phyloP scores from a whole-genome alignment of 2,888 invertebrate species.

The Xestia ashworthii region DNA sequence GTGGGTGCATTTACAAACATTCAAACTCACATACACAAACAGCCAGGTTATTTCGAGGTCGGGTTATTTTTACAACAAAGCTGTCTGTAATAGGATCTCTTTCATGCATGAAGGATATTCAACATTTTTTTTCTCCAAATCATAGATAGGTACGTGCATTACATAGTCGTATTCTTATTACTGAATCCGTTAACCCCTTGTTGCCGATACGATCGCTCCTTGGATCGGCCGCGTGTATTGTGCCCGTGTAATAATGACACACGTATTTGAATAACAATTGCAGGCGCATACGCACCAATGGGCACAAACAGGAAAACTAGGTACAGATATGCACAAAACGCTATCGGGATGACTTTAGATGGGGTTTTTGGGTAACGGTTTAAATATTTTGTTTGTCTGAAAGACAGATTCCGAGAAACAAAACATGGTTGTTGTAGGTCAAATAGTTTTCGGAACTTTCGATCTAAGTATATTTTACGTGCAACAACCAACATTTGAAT shows the following conservation, averaged over 20 bases:
- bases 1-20: too few species aligned
- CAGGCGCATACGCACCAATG: slow-evolving; percentile 46
- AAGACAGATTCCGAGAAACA: not conserved
- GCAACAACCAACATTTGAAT: not conserved
- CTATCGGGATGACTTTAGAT: slow-evolving; percentile 6
- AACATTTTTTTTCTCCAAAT: slow-evolving; percentile 9
- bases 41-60: not conserved
- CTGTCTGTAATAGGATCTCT: not conserved
- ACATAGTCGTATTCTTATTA: slow-evolving; percentile 25
- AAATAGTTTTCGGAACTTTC: not conserved
- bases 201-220: slow-evolving; percentile 36
- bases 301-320: slow-evolving; percentile 58
- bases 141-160: too few species aligned
- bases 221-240: slow-evolving; percentile 42
- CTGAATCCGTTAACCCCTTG: slow-evolving; percentile 25
- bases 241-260: slow-evolving; percentile 57
- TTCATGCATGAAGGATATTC: not conserved
- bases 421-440: not conserved
- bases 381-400: slow-evolving; percentile 9
- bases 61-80: not conserved
- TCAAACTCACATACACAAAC: too few species aligned
- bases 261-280: slow-evolving; percentile 68
- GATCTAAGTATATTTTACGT: not conserved
- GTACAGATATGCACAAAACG: slow-evolving; percentile 30
- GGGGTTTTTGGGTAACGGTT: slow-evolving; percentile 1